phyloP scores from a whole-genome alignment of 2,113 vertebrate species.

The Brachypteracias leptosomus region DNA sequence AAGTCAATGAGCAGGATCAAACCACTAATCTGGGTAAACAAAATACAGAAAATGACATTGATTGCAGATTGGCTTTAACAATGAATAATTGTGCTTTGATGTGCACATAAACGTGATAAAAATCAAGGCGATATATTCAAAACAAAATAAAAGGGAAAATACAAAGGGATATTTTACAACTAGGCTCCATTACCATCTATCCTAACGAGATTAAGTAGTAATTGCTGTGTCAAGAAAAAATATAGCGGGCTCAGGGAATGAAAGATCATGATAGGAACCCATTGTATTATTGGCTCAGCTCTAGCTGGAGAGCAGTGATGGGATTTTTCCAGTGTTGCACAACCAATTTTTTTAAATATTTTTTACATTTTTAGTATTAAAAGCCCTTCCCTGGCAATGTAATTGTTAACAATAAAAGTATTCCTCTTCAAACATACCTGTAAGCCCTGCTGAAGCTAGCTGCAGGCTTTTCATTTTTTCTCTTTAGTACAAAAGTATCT shows the following conservation, averaged over 20 bases:
- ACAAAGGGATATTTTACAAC: slow-evolving; percentile 79
- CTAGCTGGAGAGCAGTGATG: neutral
- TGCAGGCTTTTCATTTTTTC: neutral
- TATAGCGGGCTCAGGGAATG: slow-evolving; percentile 53
- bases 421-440: neutral
- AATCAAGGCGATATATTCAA: slow-evolving; percentile 76
- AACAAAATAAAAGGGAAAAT: slow-evolving; percentile 74
- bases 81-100: slow-evolving; percentile 77
- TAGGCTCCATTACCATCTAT: slow-evolving; percentile 72
- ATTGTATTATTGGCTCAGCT: neutral
- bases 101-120: slow-evolving; percentile 72
- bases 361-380: neutral
- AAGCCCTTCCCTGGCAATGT: neutral
- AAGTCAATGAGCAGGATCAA: slow-evolving; percentile 53
- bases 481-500: neutral
- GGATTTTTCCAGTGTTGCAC: neutral
- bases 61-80: slow-evolving; percentile 77
- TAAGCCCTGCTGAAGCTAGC: neutral
- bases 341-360: neutral
- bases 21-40: slow-evolving; percentile 61
- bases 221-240: slow-evolving; percentile 78
- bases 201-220: slow-evolving; percentile 77
- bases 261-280: slow-evolving; percentile 14
- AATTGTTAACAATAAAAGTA: neutral
- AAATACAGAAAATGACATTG: slow-evolving; percentile 72